A percentile compares a stretch with the other conserved stretches of the same genome.
These are phyloP conservation scores for Acleris cristana DNA, from an alignment of 2,888 invertebrate species.

Conservation along the genomic window DNA sequence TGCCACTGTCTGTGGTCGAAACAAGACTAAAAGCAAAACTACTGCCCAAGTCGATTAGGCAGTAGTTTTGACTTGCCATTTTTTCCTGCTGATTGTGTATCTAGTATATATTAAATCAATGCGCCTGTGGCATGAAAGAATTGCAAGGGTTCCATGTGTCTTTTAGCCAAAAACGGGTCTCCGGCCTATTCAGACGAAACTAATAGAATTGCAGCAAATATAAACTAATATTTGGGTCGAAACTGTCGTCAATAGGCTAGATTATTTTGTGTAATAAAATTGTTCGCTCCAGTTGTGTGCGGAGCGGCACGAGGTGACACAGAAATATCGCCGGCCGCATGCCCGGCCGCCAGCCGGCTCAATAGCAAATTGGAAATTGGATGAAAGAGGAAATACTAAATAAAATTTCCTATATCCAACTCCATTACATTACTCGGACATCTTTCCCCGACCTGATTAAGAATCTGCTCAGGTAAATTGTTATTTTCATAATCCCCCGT, in stretches of 20 bases:
- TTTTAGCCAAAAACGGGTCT: too few species aligned
- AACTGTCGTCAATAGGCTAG: conserved; percentile 7
- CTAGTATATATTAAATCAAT: too few species aligned
- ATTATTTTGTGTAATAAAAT: conserved; percentile 39
- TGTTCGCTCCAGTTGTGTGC: conserved; percentile 43
- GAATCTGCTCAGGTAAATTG: conserved; percentile 20
- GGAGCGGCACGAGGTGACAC: conserved; percentile 59
- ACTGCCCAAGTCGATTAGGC: too few species aligned
- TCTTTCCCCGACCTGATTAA: conserved; percentile 28
- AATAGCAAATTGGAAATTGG: conserved; percentile 62
- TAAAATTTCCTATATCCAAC: conserved; percentile 55
- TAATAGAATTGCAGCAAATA: too few species aligned
- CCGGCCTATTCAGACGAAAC: too few species aligned
- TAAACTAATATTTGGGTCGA: conserved; percentile 3
- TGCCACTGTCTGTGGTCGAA: too few species aligned
- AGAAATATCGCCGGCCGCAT: conserved; percentile 58
- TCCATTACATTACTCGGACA: conserved; percentile 55
- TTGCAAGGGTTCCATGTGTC: too few species aligned
- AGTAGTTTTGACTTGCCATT: too few species aligned
- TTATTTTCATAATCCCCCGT: conserved; percentile 18
- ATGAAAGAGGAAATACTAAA: conserved; percentile 59
- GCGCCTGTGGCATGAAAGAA: too few species aligned
- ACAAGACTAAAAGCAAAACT: too few species aligned
- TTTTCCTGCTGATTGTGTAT: too few species aligned
- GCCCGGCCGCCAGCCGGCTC: conserved; percentile 31